Evolutionary conservation across 1,140 invertebrate genomes (phyloP), one percentile per base, ranked within the genome.

Genomic region (Leptoteleia sp.): DNA sequence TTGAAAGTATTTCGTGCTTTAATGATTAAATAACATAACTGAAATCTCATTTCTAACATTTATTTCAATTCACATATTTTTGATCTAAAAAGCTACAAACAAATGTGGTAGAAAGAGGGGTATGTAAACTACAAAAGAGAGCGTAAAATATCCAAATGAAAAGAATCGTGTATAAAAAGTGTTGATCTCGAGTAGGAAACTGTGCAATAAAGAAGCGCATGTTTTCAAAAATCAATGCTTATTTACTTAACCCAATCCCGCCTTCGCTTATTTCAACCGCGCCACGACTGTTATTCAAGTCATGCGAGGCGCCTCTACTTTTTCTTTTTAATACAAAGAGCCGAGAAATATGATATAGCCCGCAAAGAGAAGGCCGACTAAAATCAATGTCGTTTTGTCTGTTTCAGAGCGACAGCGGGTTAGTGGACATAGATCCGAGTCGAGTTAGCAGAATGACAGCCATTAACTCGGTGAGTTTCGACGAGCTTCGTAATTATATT

Each of bases 361-460:
- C 13, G 13, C 25, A 25, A 45, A 45, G 8, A 35, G 16, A 6
- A 35, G 1, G 12, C 27, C n/a, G 35, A 50, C 38, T 71, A 62
- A 71, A 64, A 71, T 77, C 57, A 76, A 80, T 82, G 54, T 62
- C 40, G 35, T 73, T 70, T 84, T n/a, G 79, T 85, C 73, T 86
- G 78, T 90, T 89, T 54, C 88, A 90, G 89, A 90, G 88, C 87
- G 89, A 90, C 85, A 87, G 82, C 85, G 88, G 89, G 86, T 83
- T 90, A 90, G 87, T 86, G 85, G 86, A 89, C 80, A 83, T 87
- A 85, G 88, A 89, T 86, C 84, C 85, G 81, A 85, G 81, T 86
- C 86, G 85, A 85, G 85, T 87, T 87, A 87, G 83, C 85, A 88
- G 83, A 76, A 90, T 90, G 89, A 90, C 89, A 82, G 89, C 89